A percentile compares a stretch with the other conserved stretches of the same genome.
Evolutionary conservation across 1,140 invertebrate genomes (phyloP).

Genomic region (Aphis craccivora): DNA sequence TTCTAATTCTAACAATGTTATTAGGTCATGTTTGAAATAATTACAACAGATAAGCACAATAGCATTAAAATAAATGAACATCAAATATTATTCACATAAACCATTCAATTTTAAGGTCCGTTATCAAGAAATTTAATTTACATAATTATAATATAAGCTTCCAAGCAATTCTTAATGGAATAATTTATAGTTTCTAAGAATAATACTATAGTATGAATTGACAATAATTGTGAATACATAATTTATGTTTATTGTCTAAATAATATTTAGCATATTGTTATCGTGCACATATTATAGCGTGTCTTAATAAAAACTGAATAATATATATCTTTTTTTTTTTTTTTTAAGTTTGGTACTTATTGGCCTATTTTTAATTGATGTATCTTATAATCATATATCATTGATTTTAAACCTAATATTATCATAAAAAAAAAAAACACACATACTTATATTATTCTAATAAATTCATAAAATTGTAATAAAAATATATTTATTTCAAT

Average conservation of each 20-base stretch:
- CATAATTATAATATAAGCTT: not conserved
- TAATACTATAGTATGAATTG: not conserved
- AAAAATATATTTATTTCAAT: not conserved
- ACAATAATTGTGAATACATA: not conserved
- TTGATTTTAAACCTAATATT: not conserved
- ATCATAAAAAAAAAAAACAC: not conserved
- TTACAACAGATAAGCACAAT: not conserved
- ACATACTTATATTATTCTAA: not conserved
- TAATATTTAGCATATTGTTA: not conserved
- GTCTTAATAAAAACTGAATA: not conserved
- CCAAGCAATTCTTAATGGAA: not conserved
- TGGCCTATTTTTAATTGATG: not conserved
- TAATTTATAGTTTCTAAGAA: constrained; percentile 8
- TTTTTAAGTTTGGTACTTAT: not conserved
- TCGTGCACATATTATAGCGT: not conserved
- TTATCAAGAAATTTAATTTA: not conserved
- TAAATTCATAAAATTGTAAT: not conserved
- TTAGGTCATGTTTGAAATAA: not conserved
- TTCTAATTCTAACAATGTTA: not conserved
- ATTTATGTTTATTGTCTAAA: not conserved
- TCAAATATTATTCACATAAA: not conserved
- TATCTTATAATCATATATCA: not conserved
- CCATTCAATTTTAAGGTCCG: not conserved
- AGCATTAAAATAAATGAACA: not conserved
- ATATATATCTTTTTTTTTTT: not conserved